Evolutionary conservation across 2,113 vertebrate species (phyloP).

Genomic region (Cyanoramphus novaezelandiae): DNA sequence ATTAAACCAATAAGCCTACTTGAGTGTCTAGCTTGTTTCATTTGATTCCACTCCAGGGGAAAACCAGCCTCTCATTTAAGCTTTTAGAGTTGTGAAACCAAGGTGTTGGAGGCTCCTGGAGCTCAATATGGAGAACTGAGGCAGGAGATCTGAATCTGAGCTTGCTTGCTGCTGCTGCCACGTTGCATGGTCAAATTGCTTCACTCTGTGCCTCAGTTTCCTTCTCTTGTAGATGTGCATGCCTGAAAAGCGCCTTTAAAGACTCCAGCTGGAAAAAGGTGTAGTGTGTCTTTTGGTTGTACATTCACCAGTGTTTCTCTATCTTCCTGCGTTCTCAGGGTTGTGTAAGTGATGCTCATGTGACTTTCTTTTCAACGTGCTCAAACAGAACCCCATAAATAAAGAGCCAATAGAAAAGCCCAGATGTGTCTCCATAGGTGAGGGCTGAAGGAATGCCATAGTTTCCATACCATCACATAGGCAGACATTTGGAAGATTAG

Average conservation of each 20-base stretch:
- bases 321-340: not conserved
- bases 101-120: not conserved
- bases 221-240: not conserved
- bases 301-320: not conserved
- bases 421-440: conserved; percentile 53
- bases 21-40: conserved; percentile 60
- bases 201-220: not conserved
- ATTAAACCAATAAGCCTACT: conserved; percentile 60
- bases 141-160: not conserved
- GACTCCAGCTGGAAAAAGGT: not conserved
- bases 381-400: conserved; percentile 5
- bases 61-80: conserved; percentile 41
- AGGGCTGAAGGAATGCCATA: conserved; percentile 24
- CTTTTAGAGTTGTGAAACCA: conserved; percentile 33
- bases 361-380: not conserved
- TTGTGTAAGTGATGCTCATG: not conserved
- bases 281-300: not conserved
- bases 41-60: conserved; percentile 58
- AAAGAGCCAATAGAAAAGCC: conserved; percentile 8
- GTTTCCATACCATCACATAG: not conserved
- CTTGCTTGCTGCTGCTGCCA: not conserved
- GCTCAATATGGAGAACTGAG: not conserved
- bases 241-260: not conserved
- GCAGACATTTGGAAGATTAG: conserved; percentile 48
- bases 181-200: not conserved